Base-by-base conservation (phyloP, 2,888 invertebrate genomes). In the Caenorhabditis uteleia region DNA sequence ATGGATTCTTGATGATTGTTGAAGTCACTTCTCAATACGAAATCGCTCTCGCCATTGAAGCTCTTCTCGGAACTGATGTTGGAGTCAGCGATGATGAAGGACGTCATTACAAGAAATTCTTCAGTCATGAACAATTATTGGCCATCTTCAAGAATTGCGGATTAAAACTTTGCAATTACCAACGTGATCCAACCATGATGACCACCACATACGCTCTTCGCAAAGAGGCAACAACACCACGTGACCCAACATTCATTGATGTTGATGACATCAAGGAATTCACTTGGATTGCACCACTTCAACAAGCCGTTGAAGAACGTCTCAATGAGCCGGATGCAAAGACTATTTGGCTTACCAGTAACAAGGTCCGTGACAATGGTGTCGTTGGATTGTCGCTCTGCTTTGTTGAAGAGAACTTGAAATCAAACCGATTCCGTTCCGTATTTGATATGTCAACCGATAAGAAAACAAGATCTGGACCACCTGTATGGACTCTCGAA, bases 321-420 rank as follows among this genome's bases (percentile, higher is more conserved):
- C 82, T 95, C 83, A 88, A 88, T 65, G 88, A 89, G 74, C 79
- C 83, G 20, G 82, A 80, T 27, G 87, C 82, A 55, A 80, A 84
- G 54, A 85, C 84, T 43, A 77, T 87, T 34, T 87, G 87, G 87
- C 75, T 91, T 33, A 88, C 90, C 40, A 75, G 65, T 58, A 82
- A 80, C 31, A 73, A 70, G 46, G 70, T 75, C 21, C 56, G 89
- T 59, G 84, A 87, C 25, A 88, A 88, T 83, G 95, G 97, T 14
- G 87, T 91, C 68, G 87, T 94, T 55, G 97, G 97, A 42, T 87
- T 97, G 83, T 89, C 91, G 80, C 90, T 92, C 83, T 98, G 97
- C 84, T 87, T 97, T 58, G 72, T 76, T 18, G 82, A 82, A 55
- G 82, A 82, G 68, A 80, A 82, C 47, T 50, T 79, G 53, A 81